Percentiles rank a stretch among this genome's conserved stretches.
Evolutionary conservation across 1,140 invertebrate genomes (phyloP).

Genomic region (Babylonia areolata): DNA sequence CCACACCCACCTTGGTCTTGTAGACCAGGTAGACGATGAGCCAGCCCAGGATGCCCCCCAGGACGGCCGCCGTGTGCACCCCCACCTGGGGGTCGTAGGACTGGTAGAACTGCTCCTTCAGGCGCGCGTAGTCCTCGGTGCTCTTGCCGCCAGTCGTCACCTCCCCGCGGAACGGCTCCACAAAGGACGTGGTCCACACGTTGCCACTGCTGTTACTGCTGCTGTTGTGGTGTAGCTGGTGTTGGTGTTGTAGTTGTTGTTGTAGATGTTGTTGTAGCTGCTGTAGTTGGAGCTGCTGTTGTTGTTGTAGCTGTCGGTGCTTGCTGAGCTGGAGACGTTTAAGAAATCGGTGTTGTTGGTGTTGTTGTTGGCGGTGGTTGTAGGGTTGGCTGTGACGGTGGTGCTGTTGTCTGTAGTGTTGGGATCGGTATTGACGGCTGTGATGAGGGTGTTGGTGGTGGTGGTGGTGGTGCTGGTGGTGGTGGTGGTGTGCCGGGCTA

Average conservation of each 20-base stretch:
- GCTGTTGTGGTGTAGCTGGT: no score
- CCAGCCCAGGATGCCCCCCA: constrained; percentile 60
- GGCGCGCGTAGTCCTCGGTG: constrained; percentile 29
- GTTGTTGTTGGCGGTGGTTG: no score
- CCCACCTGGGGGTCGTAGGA: constrained; percentile 60
- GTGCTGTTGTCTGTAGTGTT: no score
- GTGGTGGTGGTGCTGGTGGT: no score
- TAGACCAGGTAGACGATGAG: constrained; percentile 61
- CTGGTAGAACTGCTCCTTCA: constrained; percentile 54
- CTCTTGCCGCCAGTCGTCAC: neutral
- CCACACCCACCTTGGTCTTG: constrained; percentile 55
- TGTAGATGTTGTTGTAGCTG: neutral
- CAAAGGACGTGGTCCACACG: neutral
- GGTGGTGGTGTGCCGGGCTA: neutral
- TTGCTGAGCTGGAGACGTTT: no score
- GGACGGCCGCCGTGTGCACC: constrained; percentile 59
- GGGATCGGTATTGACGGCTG: no score
- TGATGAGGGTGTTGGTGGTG: neutral
- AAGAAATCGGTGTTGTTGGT: no score
- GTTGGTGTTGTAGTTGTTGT: neutral
- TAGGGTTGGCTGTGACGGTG: no score
- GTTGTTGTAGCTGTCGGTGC: neutral
- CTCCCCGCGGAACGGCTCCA: neutral
- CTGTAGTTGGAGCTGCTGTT: constrained; percentile 35
- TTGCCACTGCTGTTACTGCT: no score